Evolutionary conservation across 1,140 invertebrate species (phyloP).

Genomic region (Drosophila gunungcola): DNA sequence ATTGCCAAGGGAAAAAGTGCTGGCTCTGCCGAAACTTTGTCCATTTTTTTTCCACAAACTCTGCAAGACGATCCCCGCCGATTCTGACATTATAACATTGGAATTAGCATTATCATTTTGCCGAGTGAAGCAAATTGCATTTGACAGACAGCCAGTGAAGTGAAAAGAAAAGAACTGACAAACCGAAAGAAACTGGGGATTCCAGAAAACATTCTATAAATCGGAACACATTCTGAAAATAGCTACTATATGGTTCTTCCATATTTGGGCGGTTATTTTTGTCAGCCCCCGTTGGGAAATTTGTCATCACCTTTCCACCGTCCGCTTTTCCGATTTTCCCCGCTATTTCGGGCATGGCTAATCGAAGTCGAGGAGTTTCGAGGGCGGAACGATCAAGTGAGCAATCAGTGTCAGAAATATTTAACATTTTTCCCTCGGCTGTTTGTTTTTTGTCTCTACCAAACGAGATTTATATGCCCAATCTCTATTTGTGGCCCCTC

Average conservation of each 20-base stretch:
- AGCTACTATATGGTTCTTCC: constrained; percentile 7
- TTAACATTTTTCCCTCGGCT: constrained; percentile 45
- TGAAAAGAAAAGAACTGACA: not conserved
- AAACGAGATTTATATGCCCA: constrained; percentile 62
- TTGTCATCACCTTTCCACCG: constrained; percentile 23
- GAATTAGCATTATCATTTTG: constrained; percentile 22
- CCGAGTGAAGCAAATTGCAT: constrained; percentile 38
- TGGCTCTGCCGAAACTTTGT: constrained; percentile 1
- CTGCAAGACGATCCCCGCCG: constrained; percentile 23
- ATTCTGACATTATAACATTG: constrained; percentile 11
- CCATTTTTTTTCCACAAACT: constrained; percentile 18
- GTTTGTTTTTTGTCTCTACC: constrained; percentile 23
- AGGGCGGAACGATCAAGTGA: constrained; percentile 27
- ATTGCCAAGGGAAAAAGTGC: constrained; percentile 12
- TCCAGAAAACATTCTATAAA: constrained; percentile 1
- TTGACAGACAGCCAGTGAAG: constrained; percentile 13
- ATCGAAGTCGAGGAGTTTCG: not conserved
- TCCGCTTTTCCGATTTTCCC: not conserved
- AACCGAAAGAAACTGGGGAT: not conserved
- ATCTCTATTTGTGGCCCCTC: constrained; percentile 32
- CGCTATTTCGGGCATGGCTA: constrained; percentile 21
- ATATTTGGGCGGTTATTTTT: constrained; percentile 43
- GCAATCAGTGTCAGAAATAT: constrained; percentile 70
- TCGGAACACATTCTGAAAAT: constrained; percentile 3
- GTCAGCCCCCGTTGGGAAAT: constrained; percentile 28